Evolutionary conservation across 2,797 vertebrate species (phyloP), one percentile per base, ranked within the genome.

Genomic region (Gouania willdenowi): DNA sequence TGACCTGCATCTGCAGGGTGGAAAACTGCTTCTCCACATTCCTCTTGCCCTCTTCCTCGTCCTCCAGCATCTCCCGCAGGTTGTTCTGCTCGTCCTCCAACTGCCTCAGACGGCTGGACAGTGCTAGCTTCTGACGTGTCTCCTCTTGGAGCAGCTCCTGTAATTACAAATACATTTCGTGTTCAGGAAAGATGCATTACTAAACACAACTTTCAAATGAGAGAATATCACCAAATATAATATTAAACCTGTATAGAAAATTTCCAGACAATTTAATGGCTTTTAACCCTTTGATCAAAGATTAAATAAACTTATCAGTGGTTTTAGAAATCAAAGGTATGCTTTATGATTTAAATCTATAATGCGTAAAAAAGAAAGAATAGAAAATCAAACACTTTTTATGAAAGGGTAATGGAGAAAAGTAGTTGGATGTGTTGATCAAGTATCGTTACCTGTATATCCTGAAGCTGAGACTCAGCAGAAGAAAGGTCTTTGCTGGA

Each of bases 71-170:
- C 44, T 98, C 96, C 57, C 80, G 85, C 53, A 98, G 75, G 50
- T 69, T 80, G 65, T 88, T 92, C 78, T 94, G 92, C 47, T 98
- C 93, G 0, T 94, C 93, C 60, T 98, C 96, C 76, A 92, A 50
- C 83, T 96, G 94, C 61, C 89, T 92, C 60, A 97, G 85, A 47
- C 90, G 94, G 2, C 89, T 90, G 63, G 90, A 92, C 27, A 97
- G 46, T 10, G 90, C 57, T 27, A 98, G 88, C 76, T 98, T 98
- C 65, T 98, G 92, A 23, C 94, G 90, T 5, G 91, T 98, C 70
- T 98, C 96, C 72, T 98, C 96, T 61, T 96, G 88, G 43, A 98
- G 88, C 58, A 96, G 78, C 45, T 88, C 93, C 96, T 98, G 50
- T 1, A 71, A 26, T 29, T 24, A 4, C 1, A 17, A 52, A 20